Evolutionary conservation across 92 coral and sea anemone genomes (phyloP), one percentile per base, ranked within the genome.

Genomic region (Paramuricea clavata): DNA sequence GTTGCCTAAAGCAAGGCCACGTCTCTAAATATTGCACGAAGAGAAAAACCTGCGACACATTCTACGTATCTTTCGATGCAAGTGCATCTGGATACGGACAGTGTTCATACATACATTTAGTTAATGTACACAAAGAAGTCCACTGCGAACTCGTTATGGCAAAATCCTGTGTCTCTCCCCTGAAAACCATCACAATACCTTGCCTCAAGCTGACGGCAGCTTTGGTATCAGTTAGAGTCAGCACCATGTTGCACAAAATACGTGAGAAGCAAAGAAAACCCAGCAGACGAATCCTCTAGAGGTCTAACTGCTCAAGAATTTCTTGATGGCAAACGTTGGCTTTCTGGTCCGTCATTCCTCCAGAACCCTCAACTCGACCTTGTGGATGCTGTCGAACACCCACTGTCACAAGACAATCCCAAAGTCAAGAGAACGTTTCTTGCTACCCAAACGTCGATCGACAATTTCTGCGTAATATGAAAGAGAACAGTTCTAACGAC

Each of bases 1-100:
- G 89, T 61, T 92, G 91, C 68, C 69, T 92, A 16, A 33, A 81
- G 19, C 81, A 67, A 49, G 95, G 95, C 12, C 95, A 90, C 77
- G 64, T 73, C 54, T 90, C 84, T 17, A 91, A 76, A 44, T 56
- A 88, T 13, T 91, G 88, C 74, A 67, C 78, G 35, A 68, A 89
- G 23, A 85, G 90, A 81, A 87, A 71, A 33, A 43, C 49, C 31
- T 90, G 93, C 54, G 77, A 85, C 9, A 57, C 54, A 17, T 84
- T 93, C 5, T 91, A 92, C 62, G 91, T 21, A 3, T 28, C 11
- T 27, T 65, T 39, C n/a, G 39, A 65, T 5, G 72, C 72, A 3
- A 65, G 72, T 27, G 39, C 4, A 2, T 26, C 19, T 0, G 72
- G 72, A 26, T 26, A 65, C 39, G 72, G 72, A 26, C 72, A 65